These are phyloP conservation scores for Melipona bicolor DNA, from an alignment of 2,888 invertebrate species.

Conservation along the genomic window DNA sequence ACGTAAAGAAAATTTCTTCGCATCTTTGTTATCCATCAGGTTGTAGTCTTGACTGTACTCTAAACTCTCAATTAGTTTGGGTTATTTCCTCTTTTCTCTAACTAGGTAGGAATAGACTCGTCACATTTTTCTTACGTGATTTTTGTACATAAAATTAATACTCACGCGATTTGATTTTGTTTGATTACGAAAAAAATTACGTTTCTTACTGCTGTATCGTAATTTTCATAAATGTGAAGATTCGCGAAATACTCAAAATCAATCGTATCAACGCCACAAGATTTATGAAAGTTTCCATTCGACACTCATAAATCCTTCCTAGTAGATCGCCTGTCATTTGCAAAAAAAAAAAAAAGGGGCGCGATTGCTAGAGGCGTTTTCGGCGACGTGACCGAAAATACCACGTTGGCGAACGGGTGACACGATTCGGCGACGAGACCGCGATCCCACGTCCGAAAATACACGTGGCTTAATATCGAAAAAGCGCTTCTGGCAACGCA, in stretches of 20 bases:
- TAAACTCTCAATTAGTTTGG: too few species aligned
- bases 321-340: background rate
- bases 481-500: background rate
- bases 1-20: too few species aligned
- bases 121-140: too few species aligned
- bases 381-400: conserved; percentile 35
- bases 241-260: too few species aligned
- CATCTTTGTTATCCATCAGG: too few species aligned
- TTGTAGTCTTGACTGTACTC: too few species aligned
- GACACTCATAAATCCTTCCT: background rate
- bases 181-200: too few species aligned
- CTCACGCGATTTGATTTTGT: too few species aligned
- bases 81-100: too few species aligned
- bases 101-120: too few species aligned
- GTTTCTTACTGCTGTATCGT: too few species aligned
- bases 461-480: conserved; percentile 8
- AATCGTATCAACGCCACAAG: background rate
- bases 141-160: too few species aligned
- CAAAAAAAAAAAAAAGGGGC: background rate
- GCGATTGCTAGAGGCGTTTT: conserved; percentile 32
- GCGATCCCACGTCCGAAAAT: conserved; percentile 32
- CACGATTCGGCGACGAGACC: conserved; percentile 27
- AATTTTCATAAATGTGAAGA: background rate
- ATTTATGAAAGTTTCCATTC: background rate
- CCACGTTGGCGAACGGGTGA: conserved; percentile 28